Base-by-base conservation (phyloP, 1,140 invertebrate species). In the Cepaea nemoralis region DNA sequence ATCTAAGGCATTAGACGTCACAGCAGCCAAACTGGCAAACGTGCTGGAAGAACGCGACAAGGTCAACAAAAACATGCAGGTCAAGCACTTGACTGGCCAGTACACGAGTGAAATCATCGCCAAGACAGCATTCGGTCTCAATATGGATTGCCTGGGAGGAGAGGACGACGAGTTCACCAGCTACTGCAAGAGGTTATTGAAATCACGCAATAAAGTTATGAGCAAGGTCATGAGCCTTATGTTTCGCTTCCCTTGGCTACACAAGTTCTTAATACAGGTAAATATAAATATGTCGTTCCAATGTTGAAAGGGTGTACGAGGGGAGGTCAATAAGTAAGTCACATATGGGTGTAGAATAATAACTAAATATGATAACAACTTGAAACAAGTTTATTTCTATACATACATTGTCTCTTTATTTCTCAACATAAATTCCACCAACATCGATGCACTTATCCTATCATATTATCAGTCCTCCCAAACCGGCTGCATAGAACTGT, bases 61-160 rank as follows among this genome's bases (percentile, higher is more conserved):
- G 37, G 42, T 27, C 10, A 39, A 27, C 39, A 31, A 31, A 22
- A 35, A 45, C 10, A 22, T 78, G 14, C 37, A 12, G 0, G 22
- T 78, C 19, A 55, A 48, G 27, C 39, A 78, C 48, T 31, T 35
- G 10, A 45, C 31, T 27, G 63, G 77, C 5, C 59, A 67, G 19
- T 78, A 59, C 63, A 69, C 59, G 1, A 69, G 48, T n/a, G 77
- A 67, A 31, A 78, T 78, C 33, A 78, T 78, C 0, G 77, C 77
- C 59, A 78, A 42, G 66, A 69, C 77, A 39, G 77, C 35, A 37
- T 69, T 78, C 35, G 63, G 77, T 45, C n/a, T 78, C 10, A 0
- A 59, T 5, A 63, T 66, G 33, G 27, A 78, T 24, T 69, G 59
- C 33, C 48, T 78, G 55, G 77, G 77, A 10, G 50, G 66, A 3